A percentile compares a stretch with the other conserved stretches of the same genome.
These are phyloP conservation scores for Enteromius thamalakanensis DNA, from an alignment of 2,797 vertebrate genomes.

Conservation along the genomic window DNA sequence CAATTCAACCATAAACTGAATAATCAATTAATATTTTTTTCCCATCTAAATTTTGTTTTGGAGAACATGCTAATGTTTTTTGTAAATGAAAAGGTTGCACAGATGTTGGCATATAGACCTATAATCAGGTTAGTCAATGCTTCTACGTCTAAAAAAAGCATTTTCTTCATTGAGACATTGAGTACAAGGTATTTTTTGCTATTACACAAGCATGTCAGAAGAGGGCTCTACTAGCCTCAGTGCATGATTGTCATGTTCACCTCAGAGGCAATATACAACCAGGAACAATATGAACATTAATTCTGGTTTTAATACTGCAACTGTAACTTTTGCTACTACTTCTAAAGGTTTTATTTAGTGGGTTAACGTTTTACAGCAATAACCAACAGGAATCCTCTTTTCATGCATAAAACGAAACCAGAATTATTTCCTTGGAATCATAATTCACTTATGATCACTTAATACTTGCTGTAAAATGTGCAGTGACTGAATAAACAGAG, in stretches of 20 bases:
- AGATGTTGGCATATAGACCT: neutral
- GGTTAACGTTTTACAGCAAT: neutral
- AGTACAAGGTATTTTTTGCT: neutral
- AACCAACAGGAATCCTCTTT: neutral
- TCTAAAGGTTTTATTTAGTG: neutral
- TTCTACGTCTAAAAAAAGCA: neutral
- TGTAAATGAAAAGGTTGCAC: neutral
- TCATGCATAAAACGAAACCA: neutral
- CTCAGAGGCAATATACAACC: neutral
- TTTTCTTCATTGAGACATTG: neutral
- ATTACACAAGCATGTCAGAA: slow-evolving; percentile 67
- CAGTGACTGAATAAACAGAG: neutral
- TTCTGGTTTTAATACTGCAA: slow-evolving; percentile 3
- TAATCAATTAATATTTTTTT: neutral
- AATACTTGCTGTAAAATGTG: neutral
- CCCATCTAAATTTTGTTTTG: neutral
- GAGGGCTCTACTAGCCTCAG: slow-evolving; percentile 75
- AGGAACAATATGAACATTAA: slow-evolving; percentile 24
- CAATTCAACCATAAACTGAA: neutral
- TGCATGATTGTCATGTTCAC: slow-evolving; percentile 9
- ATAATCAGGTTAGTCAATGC: neutral
- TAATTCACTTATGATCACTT: neutral
- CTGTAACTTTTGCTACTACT: neutral
- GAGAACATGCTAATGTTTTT: neutral
- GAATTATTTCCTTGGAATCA: neutral